A percentile compares a stretch with the other conserved stretches of the same genome.
phyloP scores from a whole-genome alignment of 92 coral and sea anemone species.

The Nematostella vectensis region DNA sequence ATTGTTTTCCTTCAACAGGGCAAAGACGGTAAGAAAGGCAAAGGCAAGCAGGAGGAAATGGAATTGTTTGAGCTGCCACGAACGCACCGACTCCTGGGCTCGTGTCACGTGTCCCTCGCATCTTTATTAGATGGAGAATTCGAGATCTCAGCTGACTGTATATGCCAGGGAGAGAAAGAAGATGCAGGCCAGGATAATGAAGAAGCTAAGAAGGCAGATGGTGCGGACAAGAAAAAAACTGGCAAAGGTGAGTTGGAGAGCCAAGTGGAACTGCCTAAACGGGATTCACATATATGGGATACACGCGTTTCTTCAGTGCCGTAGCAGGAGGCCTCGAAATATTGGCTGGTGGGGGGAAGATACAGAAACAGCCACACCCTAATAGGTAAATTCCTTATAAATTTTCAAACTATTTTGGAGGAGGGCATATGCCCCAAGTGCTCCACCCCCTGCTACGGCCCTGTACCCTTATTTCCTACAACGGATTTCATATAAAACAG shows the following conservation, averaged over 20 bases:
- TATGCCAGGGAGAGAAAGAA: conserved; percentile 46
- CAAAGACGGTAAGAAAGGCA: conserved; percentile 66
- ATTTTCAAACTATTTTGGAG: too few relatives aligned
- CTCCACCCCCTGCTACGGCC: too few relatives aligned
- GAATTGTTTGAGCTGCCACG: conserved; percentile 89
- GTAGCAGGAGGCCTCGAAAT: too few relatives aligned
- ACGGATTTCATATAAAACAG: too few relatives aligned
- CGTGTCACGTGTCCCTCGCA: conserved; percentile 54
- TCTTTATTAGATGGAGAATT: conserved; percentile 77
- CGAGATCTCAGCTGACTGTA: conserved; percentile 39
- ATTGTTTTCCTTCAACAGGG: conserved; percentile 13
- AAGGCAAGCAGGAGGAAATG: conserved; percentile 71
- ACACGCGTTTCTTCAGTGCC: too few relatives aligned
- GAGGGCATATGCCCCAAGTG: too few relatives aligned
- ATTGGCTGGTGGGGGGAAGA: too few relatives aligned
- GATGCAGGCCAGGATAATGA: conserved; percentile 26
- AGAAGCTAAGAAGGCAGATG: conserved; percentile 35
- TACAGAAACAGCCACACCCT: too few relatives aligned
- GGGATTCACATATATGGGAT: too few relatives aligned
- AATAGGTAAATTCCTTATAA: too few relatives aligned
- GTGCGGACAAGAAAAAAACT: conserved; percentile 56
- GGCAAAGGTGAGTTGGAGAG: conserved; percentile 46
- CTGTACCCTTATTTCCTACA: too few relatives aligned
- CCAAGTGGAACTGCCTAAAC: too few relatives aligned
- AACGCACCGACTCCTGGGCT: conserved; percentile 63